A percentile compares a stretch with the other conserved stretches of the same genome.
phyloP scores from a whole-genome alignment of 2,797 vertebrate genomes.

The Sebastes kiyomatsui region DNA sequence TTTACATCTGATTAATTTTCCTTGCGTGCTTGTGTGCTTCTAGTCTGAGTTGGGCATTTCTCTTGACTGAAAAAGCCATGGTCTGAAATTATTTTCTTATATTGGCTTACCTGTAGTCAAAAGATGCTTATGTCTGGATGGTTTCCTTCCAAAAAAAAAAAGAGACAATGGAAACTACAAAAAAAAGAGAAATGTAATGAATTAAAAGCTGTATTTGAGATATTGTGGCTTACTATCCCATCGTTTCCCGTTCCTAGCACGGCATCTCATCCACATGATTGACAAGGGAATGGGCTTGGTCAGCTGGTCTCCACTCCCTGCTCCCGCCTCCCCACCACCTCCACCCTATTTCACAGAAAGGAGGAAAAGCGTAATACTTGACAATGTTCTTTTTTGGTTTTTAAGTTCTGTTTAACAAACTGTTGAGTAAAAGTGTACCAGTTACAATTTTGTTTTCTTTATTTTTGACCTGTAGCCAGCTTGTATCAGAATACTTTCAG shows the following conservation, averaged over 20 bases:
- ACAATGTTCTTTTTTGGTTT: constrained; percentile 80
- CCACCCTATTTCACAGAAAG: constrained; percentile 70
- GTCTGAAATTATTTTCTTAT: constrained; percentile 81
- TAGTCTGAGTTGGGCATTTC: constrained; percentile 87
- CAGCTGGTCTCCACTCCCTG: constrained; percentile 79
- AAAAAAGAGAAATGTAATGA: constrained; percentile 66
- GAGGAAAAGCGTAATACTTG: constrained; percentile 86
- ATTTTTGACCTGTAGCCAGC: constrained; percentile 94
- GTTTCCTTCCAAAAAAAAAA: constrained; percentile 75
- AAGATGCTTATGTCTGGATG: constrained; percentile 85
- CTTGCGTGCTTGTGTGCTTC: constrained; percentile 90
- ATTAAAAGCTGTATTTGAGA: constrained; percentile 85
- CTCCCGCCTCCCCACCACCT: constrained; percentile 1
- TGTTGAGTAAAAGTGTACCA: constrained; percentile 93
- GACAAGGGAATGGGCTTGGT: constrained; percentile 86
- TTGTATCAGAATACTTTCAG: constrained; percentile 96
- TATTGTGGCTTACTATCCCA: constrained; percentile 87
- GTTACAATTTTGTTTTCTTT: constrained; percentile 86
- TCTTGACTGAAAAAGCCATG: constrained; percentile 77
- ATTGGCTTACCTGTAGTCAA: constrained; percentile 83
- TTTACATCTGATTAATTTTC: constrained; percentile 83
- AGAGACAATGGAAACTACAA: constrained; percentile 62
- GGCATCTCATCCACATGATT: constrained; percentile 83
- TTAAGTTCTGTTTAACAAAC: constrained; percentile 88
- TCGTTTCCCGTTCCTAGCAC: constrained; percentile 84